Evolutionary conservation across 2,888 invertebrate species (phyloP).

Genomic region (Acanthoscelides obtectus): DNA sequence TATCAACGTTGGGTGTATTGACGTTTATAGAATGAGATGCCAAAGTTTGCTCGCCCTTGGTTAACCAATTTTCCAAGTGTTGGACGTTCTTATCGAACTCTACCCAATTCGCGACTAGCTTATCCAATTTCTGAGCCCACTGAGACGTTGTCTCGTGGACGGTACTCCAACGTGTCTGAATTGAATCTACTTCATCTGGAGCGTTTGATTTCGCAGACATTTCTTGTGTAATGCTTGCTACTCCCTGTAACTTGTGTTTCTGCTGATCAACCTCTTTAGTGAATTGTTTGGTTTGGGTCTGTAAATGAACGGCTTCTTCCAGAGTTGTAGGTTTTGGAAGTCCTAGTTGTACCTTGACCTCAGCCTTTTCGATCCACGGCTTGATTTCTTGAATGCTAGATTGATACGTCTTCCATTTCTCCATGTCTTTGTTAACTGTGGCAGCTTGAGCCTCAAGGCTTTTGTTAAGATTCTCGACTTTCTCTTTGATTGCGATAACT

Average conservation of each 20-base stretch:
- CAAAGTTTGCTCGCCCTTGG: constrained; percentile 60
- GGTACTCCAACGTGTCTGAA: constrained; percentile 78
- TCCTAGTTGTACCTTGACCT: constrained; percentile 69
- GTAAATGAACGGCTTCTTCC: constrained; percentile 75
- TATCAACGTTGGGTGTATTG: constrained; percentile 67
- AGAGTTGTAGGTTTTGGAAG: constrained; percentile 72
- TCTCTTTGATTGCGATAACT: constrained; percentile 68
- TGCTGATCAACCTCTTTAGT: constrained; percentile 75
- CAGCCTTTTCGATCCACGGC: constrained; percentile 86
- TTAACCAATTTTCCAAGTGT: constrained; percentile 74
- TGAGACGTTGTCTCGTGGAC: constrained; percentile 77
- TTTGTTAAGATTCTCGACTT: constrained; percentile 70
- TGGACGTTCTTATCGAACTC: constrained; percentile 74
- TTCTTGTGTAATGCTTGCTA: constrained; percentile 70
- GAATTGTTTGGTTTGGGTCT: constrained; percentile 66
- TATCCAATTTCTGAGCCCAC: constrained; percentile 73
- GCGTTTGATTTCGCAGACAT: constrained; percentile 71
- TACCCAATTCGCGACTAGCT: constrained; percentile 74
- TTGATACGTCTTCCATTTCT: constrained; percentile 83
- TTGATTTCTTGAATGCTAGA: constrained; percentile 72
- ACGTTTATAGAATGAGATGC: constrained; percentile 56
- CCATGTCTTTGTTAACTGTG: constrained; percentile 71
- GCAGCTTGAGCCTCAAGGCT: constrained; percentile 73
- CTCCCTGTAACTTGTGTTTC: constrained; percentile 66
- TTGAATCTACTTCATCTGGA: constrained; percentile 78